Evolutionary conservation across 2,888 invertebrate genomes (phyloP), one percentile per base, ranked within the genome.

Genomic region (Dolichopus griseipennis): DNA sequence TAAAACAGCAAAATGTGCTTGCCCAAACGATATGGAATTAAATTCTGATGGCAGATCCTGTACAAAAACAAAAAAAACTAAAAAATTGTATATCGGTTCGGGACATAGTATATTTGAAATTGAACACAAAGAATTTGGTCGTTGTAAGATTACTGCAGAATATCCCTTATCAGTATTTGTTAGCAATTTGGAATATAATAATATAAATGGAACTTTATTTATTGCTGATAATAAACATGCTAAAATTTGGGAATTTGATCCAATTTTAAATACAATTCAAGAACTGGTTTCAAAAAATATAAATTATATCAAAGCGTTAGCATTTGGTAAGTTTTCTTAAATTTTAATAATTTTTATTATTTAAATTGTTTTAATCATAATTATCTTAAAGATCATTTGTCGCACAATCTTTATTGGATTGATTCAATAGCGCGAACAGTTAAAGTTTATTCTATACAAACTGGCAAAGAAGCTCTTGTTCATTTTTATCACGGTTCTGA

Each of bases 321-420:
- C 85, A 72, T 87, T 86, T 73, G 85, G 85, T 85, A 77, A 79
- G 76, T 73, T 41, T 52, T 66, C 34, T 18, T 22, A 62, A 62
- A 62, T 33, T 64, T 52, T 52, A 5, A 20, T 15, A 41, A 27
- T 65, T 34, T 27, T 20, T 12, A 43, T 21, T 66, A 5, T 4
- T 10, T 43, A 52, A 22, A 21, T 7, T 7, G 6, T 18, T 27
- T 21, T 68, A 63, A 21, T 34, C 21, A n/a, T n/a, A 20, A 20
- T 65, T 37, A 65, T 10, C 9, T 75, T 74, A 0, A 75, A 89
- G 93, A 93, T 82, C 84, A 87, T 72, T 82, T 87, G 10, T 87
- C 90, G 0, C 88, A 91, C 70, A 88, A 88, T 72, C 78, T 94
- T 0, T 94, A 92, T 78, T 87, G 90, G 82, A 81, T 88, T 68